Evolutionary conservation across 1,140 invertebrate genomes (phyloP).

Genomic region (Drosophila ogumai): DNA sequence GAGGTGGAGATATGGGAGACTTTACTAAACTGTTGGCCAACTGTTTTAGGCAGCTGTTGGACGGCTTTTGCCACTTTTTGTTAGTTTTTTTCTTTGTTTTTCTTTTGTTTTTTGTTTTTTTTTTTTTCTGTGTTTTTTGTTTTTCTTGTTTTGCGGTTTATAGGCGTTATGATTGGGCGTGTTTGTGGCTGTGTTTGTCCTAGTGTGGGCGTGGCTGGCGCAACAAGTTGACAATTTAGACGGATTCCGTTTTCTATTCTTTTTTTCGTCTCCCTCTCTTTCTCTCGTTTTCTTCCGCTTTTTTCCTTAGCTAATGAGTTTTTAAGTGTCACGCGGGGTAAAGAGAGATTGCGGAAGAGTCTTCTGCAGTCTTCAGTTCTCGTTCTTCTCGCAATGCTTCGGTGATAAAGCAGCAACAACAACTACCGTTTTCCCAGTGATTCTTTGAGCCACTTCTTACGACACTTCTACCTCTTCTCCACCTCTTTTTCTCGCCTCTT

Average conservation of each 20-base stretch:
- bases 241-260: conserved; percentile 22
- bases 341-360: conserved; percentile 10
- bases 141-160: conserved; percentile 44
- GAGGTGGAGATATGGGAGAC: neutral
- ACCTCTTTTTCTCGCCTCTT: conserved; percentile 8
- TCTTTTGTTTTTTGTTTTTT: neutral
- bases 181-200: conserved; percentile 26
- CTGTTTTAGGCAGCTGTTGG: conserved; percentile 41
- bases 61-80: conserved; percentile 30
- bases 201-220: conserved; percentile 44
- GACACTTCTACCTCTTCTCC: conserved; percentile 21
- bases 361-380: conserved; percentile 30
- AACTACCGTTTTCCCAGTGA: conserved; percentile 35
- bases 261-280: neutral
- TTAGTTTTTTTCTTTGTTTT: conserved; percentile 24
- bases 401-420: conserved; percentile 37
- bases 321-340: conserved; percentile 44
- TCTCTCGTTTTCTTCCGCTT: conserved; percentile 2
- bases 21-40: conserved; percentile 31
- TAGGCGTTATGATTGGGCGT: conserved; percentile 46
- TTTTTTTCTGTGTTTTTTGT: neutral
- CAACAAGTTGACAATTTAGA: conserved; percentile 57
- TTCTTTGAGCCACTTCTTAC: conserved; percentile 47
- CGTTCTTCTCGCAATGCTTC: conserved; percentile 29
- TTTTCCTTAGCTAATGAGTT: conserved; percentile 51